phyloP scores from a whole-genome alignment of 2,888 invertebrate species.

The Ophion ventricosus region DNA sequence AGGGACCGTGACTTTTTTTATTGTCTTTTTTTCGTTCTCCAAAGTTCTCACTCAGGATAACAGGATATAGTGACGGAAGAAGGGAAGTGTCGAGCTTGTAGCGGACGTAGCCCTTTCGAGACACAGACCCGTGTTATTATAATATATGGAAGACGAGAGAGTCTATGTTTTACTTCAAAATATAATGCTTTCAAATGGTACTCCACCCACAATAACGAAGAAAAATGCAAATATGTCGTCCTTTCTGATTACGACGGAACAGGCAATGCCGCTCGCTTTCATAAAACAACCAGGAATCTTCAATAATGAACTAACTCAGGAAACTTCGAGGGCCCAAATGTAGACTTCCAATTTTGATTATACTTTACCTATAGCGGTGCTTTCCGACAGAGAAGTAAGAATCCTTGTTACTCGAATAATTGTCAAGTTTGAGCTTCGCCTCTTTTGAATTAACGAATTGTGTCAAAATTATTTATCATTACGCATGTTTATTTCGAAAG shows the following conservation, averaged over 20 bases:
- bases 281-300: no score
- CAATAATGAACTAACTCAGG: no score
- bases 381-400: no score
- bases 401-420: no score
- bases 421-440: no score
- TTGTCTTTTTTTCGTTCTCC: background rate
- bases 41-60: slow-evolving; percentile 51
- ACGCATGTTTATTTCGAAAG: no score
- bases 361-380: no score
- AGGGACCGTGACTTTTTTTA: slow-evolving; percentile 12
- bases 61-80: slow-evolving; percentile 27
- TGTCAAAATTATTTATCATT: no score
- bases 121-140: slow-evolving; percentile 40
- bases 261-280: background rate
- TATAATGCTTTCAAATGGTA: slow-evolving; percentile 22
- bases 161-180: slow-evolving; percentile 30
- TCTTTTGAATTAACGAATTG: no score
- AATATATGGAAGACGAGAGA: background rate
- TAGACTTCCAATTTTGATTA: no score
- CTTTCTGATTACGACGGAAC: slow-evolving; percentile 33
- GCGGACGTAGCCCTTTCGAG: slow-evolving; percentile 34
- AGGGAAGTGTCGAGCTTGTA: slow-evolving; percentile 32
- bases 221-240: slow-evolving; percentile 34
- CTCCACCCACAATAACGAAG: slow-evolving; percentile 8
- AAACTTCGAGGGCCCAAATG: no score